phyloP scores from a whole-genome alignment of 2,888 invertebrate species.

The Parnassius smintheus region DNA sequence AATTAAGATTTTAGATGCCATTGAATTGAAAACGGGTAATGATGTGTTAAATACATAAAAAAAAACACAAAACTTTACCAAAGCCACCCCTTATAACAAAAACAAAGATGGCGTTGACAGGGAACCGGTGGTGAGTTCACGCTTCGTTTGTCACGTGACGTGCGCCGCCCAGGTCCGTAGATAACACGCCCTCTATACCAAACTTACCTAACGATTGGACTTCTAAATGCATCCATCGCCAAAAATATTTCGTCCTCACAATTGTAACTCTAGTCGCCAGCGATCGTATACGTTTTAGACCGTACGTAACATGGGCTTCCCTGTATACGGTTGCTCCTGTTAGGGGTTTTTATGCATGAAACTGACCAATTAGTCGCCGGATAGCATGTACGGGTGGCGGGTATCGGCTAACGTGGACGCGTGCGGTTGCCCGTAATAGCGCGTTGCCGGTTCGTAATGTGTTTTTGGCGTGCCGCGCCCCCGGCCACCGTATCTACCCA shows the following conservation, averaged over 20 bases:
- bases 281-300: conserved; percentile 34
- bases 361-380: conserved; percentile 72
- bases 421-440: conserved; percentile 76
- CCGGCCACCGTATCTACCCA: conserved; percentile 64
- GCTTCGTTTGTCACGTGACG: conserved; percentile 63
- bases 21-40: not conserved
- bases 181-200: conserved; percentile 64
- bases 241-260: conserved; percentile 48
- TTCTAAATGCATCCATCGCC: conserved; percentile 43
- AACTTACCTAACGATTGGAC: conserved; percentile 55
- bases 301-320: conserved; percentile 51
- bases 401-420: conserved; percentile 64
- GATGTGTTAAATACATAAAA: conserved; percentile 17
- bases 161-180: conserved; percentile 61
- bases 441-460: conserved; percentile 70
- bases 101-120: conserved; percentile 65
- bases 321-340: conserved; percentile 53
- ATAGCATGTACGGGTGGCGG: conserved; percentile 72
- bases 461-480: conserved; percentile 76
- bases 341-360: conserved; percentile 71
- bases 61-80: conserved; percentile 32
- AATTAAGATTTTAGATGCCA: no score
- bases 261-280: conserved; percentile 31
- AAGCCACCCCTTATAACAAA: conserved; percentile 51
- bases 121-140: conserved; percentile 60